Evolutionary conservation across 2,888 invertebrate genomes (phyloP).

Genomic region (Pseudococcus longispinus): DNA sequence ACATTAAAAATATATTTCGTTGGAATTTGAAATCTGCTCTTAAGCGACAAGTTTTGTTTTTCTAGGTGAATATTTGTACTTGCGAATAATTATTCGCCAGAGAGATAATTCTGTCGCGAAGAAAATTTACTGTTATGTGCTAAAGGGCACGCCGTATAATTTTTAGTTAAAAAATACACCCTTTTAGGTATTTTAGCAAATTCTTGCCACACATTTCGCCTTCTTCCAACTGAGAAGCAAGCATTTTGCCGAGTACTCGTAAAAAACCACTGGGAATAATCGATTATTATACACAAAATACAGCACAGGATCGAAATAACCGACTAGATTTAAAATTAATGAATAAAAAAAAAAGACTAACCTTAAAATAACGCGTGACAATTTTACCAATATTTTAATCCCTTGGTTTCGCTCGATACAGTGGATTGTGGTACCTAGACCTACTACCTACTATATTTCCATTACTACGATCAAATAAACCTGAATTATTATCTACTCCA

Average conservation of each 20-base stretch:
- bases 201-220: neutral
- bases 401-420: neutral
- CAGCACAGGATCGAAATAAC: neutral
- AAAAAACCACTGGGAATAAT: neutral
- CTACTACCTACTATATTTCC: neutral
- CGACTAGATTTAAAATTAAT: neutral
- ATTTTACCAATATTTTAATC: constrained; percentile 1
- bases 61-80: neutral
- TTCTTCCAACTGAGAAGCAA: neutral
- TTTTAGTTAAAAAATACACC: neutral
- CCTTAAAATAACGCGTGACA: neutral
- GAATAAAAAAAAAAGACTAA: neutral
- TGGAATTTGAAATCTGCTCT: neutral
- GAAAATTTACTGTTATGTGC: neutral
- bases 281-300: neutral
- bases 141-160: neutral
- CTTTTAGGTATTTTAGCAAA: neutral
- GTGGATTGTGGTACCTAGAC: too few relatives aligned
- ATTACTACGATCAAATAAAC: neutral
- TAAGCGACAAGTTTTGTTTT: neutral
- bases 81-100: neutral
- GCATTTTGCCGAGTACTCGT: neutral
- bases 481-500: neutral
- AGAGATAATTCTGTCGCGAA: neutral
- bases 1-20: neutral